Evolutionary conservation across 1,140 invertebrate species (phyloP).

Genomic region (Bombus huntii): DNA sequence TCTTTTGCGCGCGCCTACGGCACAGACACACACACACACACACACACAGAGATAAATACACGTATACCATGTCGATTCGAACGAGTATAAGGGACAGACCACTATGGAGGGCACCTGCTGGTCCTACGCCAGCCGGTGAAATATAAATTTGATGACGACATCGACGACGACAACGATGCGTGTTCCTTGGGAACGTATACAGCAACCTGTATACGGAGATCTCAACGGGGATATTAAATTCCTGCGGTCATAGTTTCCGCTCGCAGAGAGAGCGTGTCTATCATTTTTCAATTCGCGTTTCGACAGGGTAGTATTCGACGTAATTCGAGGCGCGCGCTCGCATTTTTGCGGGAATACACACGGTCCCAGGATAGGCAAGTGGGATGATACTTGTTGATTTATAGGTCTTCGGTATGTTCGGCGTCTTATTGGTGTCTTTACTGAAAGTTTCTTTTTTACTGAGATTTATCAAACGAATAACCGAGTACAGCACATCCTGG

Average conservation of each 20-base stretch:
- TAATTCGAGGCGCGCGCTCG: background rate
- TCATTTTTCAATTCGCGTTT: conserved; percentile 50
- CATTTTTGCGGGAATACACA: background rate
- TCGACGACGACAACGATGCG: conserved; percentile 34
- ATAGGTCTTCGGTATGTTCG: background rate
- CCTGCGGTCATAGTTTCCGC: conserved; percentile 43
- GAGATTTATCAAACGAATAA: too few relatives aligned
- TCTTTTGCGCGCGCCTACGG: conserved; percentile 42
- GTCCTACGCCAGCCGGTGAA: conserved; percentile 62
- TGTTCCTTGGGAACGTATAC: conserved; percentile 14
- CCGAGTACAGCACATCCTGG: too few relatives aligned
- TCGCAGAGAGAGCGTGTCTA: background rate
- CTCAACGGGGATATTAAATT: conserved; percentile 60
- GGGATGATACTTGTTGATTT: background rate
- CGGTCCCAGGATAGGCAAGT: background rate
- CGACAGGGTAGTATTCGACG: background rate
- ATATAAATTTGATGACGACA: conserved; percentile 76
- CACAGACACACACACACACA: background rate
- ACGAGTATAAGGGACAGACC: conserved; percentile 7
- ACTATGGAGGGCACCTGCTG: conserved; percentile 72
- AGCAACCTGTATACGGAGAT: background rate
- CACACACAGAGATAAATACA: too few relatives aligned
- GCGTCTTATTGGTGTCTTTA: background rate
- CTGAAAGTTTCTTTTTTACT: too few relatives aligned
- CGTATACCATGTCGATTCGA: background rate